Evolutionary conservation across 2,113 vertebrate species (phyloP), one percentile per base, ranked within the genome.

Genomic region (Dryoscopus gambensis): DNA sequence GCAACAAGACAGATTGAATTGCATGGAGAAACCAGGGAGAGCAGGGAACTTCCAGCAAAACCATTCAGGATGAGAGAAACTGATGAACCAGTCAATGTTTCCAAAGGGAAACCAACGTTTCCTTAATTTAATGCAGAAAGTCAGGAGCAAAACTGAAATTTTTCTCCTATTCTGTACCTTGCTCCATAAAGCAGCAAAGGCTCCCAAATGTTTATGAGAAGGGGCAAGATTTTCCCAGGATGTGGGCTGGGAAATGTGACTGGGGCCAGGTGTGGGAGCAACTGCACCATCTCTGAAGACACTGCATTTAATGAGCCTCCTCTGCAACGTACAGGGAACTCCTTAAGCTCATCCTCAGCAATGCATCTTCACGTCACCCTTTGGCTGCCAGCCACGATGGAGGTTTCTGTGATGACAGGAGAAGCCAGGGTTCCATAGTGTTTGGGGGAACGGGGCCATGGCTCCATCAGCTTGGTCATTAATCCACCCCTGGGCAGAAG

Each of bases 391-490:
- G 83, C 63, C 82, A 87, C 2, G 0, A 7, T 1, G 17, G 39
- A 87, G 57, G 35, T 33, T 90, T 76, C 65, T 60, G 37, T 8
- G 53, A 16, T 37, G 68, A 79, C 67, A 82, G 64, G 31, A 62
- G 47, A 76, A 91, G 49, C 56, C 75, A 95, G 56, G 42, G 44
- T 30, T n/a, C 73, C 40, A n/a, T 1, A 52, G 33, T 0, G 4
- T 57, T 37, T 35, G 37, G 24, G 57, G 53, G 20, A 33, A 47
- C 0, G 0, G 30, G 50, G 63, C 57, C 65, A 16, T 0, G 11
- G 57, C 44, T 83, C 27, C 57, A 83, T 83, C 69, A 87, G 57
- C 69, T 78, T 53, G 42, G 44, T 55, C 57, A 60, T 89, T 73
- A 94, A 95, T 83, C 71, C 63, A 67, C 52, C 35, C 28, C 52